These are phyloP conservation scores for Whitmania pigra DNA, from an alignment of 1,140 invertebrate species.

Conservation along the genomic window DNA sequence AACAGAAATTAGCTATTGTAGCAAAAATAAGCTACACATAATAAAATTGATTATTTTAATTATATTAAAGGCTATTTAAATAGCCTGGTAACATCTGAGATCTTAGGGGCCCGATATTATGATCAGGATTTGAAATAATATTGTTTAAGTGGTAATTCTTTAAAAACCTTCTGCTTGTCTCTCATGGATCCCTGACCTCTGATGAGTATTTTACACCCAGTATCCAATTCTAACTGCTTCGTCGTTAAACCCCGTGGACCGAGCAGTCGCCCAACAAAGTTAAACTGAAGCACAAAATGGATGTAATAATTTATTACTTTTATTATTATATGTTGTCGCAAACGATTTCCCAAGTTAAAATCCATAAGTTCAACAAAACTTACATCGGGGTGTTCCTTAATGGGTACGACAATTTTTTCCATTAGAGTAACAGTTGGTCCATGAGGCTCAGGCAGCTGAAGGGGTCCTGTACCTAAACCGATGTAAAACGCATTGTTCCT, in stretches of 20 bases:
- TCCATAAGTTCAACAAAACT: not conserved
- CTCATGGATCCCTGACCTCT: slow-evolving; percentile 93
- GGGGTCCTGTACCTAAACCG: slow-evolving; percentile 82
- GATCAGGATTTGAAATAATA: no score
- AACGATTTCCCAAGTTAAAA: not conserved
- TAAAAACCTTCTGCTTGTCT: slow-evolving; percentile 80
- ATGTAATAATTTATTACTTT: not conserved
- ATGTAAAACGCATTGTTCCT: slow-evolving; percentile 74
- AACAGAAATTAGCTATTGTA: no score
- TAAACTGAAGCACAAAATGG: slow-evolving; percentile 65
- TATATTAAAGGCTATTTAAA: no score
- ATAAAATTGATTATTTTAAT: no score
- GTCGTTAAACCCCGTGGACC: slow-evolving; percentile 95
- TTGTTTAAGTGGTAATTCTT: no score
- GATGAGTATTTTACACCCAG: slow-evolving; percentile 98
- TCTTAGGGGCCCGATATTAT: no score
- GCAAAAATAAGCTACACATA: no score
- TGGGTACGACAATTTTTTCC: slow-evolving; percentile 95
- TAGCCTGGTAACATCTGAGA: no score
- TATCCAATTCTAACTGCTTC: slow-evolving; percentile 94
- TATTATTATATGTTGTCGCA: not conserved
- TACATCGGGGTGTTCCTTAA: slow-evolving; percentile 94
- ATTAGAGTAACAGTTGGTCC: slow-evolving; percentile 75
- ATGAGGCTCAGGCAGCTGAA: slow-evolving; percentile 75
- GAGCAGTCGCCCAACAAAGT: slow-evolving; percentile 92